A percentile compares a stretch with the other conserved stretches of the same genome.
phyloP scores from a whole-genome alignment of 1,140 invertebrate genomes.

The Drosophila willistoni region DNA sequence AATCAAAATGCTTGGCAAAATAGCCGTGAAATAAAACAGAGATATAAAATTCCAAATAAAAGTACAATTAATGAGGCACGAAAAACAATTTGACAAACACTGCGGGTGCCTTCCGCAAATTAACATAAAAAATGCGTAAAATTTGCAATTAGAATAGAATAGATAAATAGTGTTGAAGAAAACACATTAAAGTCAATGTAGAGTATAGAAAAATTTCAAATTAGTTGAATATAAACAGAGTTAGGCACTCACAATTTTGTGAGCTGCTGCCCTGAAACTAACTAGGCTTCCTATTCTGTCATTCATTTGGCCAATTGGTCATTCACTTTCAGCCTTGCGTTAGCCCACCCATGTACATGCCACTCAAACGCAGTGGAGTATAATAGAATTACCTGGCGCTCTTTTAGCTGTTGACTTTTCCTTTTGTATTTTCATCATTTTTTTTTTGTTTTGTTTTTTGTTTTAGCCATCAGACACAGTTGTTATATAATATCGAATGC shows the following conservation, averaged over 20 bases:
- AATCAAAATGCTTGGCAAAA: conserved; percentile 63
- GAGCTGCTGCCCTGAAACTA: background rate
- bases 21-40: conserved; percentile 28
- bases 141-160: conserved; percentile 55
- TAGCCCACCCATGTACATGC: background rate
- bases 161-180: conserved; percentile 1
- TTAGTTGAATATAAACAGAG: conserved; percentile 53
- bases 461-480: conserved; percentile 17
- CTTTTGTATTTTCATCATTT: conserved; percentile 15
- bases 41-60: conserved; percentile 17
- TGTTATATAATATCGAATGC: conserved; percentile 47
- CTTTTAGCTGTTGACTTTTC: conserved; percentile 45
- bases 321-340: conserved; percentile 23
- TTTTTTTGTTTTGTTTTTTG: conserved; percentile 19
- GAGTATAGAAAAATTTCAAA: conserved; percentile 22
- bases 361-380: conserved; percentile 46
- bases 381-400: conserved; percentile 73
- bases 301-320: conserved; percentile 37
- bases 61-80: conserved; percentile 58
- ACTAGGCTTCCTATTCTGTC: conserved; percentile 17
- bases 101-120: conserved; percentile 53
- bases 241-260: conserved; percentile 14
- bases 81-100: conserved; percentile 70
- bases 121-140: conserved; percentile 70
- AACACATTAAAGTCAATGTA: background rate